phyloP scores from a whole-genome alignment of 2,797 vertebrate genomes.

The Pristis pectinata region DNA sequence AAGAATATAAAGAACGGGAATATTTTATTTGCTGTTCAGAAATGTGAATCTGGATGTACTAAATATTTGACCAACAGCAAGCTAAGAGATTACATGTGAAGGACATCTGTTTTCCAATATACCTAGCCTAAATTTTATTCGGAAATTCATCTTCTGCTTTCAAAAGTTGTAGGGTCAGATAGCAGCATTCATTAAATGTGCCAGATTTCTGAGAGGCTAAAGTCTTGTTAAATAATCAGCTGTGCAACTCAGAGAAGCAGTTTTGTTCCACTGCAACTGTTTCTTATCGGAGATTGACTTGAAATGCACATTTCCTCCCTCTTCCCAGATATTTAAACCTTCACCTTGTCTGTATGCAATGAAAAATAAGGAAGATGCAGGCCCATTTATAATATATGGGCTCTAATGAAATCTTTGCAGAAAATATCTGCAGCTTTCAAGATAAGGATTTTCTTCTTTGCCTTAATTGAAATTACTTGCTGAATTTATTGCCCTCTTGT shows the following conservation, averaged over 20 bases:
- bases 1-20: not conserved
- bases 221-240: not conserved
- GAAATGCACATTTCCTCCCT: not conserved
- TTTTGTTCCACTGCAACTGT: not conserved
- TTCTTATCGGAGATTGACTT: not conserved
- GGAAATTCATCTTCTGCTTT: not conserved
- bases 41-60: not conserved
- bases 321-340: not conserved
- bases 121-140: not conserved
- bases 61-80: not conserved
- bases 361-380: not conserved
- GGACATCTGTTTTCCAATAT: not conserved
- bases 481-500: not conserved
- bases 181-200: not conserved
- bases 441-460: not conserved
- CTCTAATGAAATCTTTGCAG: too few relatives aligned
- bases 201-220: not conserved
- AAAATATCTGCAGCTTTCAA: not conserved
- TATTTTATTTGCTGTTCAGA: not conserved
- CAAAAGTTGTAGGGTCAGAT: not conserved
- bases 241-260: too few relatives aligned
- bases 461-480: not conserved
- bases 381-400: slow-evolving; percentile 4
- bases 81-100: not conserved
- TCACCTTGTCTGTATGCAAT: not conserved